Evolutionary conservation across 2,888 invertebrate species (phyloP), one percentile per base, ranked within the genome.

Genomic region (Drosophila nr. medialis): DNA sequence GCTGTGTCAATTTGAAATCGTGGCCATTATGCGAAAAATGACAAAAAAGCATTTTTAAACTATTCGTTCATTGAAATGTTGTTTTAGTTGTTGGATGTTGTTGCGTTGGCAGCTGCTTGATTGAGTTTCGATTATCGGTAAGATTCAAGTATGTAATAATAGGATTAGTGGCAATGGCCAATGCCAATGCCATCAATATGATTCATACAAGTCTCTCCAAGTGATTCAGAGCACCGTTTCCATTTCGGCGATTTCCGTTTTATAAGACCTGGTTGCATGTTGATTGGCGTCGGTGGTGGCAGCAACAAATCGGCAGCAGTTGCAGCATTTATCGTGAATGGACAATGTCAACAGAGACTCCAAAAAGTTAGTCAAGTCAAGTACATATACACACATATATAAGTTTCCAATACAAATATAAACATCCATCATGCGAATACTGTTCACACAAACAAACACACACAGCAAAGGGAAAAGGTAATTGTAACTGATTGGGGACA

Each of bases 231-330:
- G 96, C 94, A 97, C 97, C 92, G 97, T 97, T 95, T 97, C 97
- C 96, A 97, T 97, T 95, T 97, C 97, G 90, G 97, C 97, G 86
- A 96, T 95, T 93, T 96, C 96, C 77, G 95, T 96, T 94, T 95
- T 94, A 93, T 95, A 93, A 4, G 93, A 93, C 93, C 93, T 93
- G 76, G 64, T 53, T 50, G 53, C 36, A 40, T 7, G 55, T 42
- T 29, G 40, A 4, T 40, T n/a, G 49, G 10, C 32, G 10, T 27
- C 27, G 29, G 24, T 2, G 49, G 36, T 27, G 50, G 24, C 6
- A 29, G 49, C 18, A 27, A 11, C 18, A 49, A 38, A 27, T 58
- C 40, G 54, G 38, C 72, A 64, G 63, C 62, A 58, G 72, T 72
- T 50, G 53, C 21, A 54, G 67, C 64, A 62, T 67, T 63, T 27